Base-by-base conservation (phyloP, 2,888 invertebrate genomes). In the Thymelicus acteon region DNA sequence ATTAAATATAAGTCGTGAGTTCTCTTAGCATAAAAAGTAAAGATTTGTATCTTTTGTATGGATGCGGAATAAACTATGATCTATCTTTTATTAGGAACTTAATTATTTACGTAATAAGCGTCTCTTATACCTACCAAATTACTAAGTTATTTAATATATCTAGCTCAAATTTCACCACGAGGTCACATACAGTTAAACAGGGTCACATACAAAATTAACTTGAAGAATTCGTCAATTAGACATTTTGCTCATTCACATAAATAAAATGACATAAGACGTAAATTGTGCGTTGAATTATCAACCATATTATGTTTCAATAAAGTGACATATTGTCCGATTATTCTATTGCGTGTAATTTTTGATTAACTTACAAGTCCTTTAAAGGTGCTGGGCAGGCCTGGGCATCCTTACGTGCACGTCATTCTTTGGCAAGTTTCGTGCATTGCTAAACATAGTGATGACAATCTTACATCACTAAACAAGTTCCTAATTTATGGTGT, bases 401-500 rank as follows among this genome's bases (percentile, higher is more conserved):
- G 79, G 79, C 57, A 83, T 84, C 7, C 75, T 2, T 77, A 83
- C 57, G 88, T 87, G 7, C 81, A 89, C 44, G 77, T 87, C 10
- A 73, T 80, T 1, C 87, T 89, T 65, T 88, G 89, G 2, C 84
- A 89, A 74, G 82, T 83, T 49, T 83, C 83, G 13, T 90, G 80
- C 79, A 77, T 86, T 5, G 83, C 66, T 67, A 15, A 66, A 15
- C 31, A 19, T 52, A 44, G 85, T 0, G 83, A 85, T 44, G 87
- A 89, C 61, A 85, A 76, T 82, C 80, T 31, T 87, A 88, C 78
- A 76, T 85, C 71, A 87, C 86, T 2, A 86, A 86, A 73, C 89
- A 86, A 77, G 77, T 77, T 37, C 83, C 87, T 0, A 85, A 65
- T 57, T 44, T 40, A 54, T 19, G n/a, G 47, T 15, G 60, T 54